Evolutionary conservation across 2,888 invertebrate genomes (phyloP).

Genomic region (Camponotus fellah): DNA sequence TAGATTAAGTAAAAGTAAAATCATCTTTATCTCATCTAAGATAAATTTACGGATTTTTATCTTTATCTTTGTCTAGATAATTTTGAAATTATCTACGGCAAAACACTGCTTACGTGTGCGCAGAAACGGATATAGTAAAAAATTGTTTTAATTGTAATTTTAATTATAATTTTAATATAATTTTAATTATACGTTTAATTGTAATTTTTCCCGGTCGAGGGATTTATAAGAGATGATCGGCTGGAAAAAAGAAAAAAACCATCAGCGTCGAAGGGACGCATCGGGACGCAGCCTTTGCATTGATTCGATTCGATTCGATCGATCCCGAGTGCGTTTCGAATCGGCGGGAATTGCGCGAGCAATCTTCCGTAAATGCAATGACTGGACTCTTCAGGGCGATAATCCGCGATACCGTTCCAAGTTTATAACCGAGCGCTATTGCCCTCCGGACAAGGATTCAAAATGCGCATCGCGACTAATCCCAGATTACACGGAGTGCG

Average conservation of each 20-base stretch:
- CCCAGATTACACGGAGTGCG: conserved; percentile 49
- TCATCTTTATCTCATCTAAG: too few relatives aligned
- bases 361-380: conserved; percentile 21
- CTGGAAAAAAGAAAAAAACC: neutral
- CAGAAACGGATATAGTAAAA: neutral
- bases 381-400: conserved; percentile 41
- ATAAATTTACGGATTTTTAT: too few relatives aligned
- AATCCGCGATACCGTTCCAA: conserved; percentile 42
- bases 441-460: conserved; percentile 36
- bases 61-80: too few relatives aligned
- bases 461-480: conserved; percentile 49
- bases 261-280: neutral
- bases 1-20: too few relatives aligned
- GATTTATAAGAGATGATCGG: neutral
- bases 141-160: too few relatives aligned
- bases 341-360: neutral
- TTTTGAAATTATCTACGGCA: too few relatives aligned
- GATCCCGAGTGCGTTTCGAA: conserved; percentile 1
- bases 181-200: conserved; percentile 7
- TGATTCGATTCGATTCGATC: conserved; percentile 14
- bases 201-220: neutral
- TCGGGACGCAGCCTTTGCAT: conserved; percentile 3
- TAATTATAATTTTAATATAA: too few relatives aligned
- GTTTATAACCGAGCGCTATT: conserved; percentile 42
- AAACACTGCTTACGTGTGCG: too few relatives aligned